Evolutionary conservation across 2,113 vertebrate species (phyloP).

Genomic region (Odontesthes bonariensis): DNA sequence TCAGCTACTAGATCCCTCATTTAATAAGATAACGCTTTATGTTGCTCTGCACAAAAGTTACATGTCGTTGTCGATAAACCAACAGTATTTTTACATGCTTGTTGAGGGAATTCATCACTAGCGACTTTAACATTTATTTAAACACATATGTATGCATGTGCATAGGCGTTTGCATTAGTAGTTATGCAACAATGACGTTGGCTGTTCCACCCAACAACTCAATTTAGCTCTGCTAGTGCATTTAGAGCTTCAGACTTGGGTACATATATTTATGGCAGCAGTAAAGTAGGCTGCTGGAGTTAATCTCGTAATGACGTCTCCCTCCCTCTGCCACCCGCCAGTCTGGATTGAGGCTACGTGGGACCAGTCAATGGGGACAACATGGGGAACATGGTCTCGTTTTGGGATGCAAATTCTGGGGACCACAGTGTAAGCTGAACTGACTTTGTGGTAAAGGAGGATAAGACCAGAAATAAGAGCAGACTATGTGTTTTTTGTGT

Average conservation of each 20-base stretch:
- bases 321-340: conserved; percentile 58
- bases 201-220: conserved; percentile 5
- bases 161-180: conserved; percentile 5
- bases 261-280: conserved; percentile 72
- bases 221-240: conserved; percentile 19
- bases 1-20: conserved; percentile 33
- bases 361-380: conserved; percentile 45
- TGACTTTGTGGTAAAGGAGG: conserved; percentile 11
- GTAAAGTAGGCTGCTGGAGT: conserved; percentile 72
- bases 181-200: conserved; percentile 1
- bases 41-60: conserved; percentile 41
- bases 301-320: conserved; percentile 71
- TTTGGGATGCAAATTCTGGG: conserved; percentile 35
- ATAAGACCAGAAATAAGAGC: background rate
- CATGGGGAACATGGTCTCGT: conserved; percentile 17
- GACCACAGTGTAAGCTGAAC: background rate
- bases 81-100: too few species aligned
- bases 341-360: conserved; percentile 63
- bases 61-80: conserved; percentile 23
- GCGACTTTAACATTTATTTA: background rate
- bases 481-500: background rate
- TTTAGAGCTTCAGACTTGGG: conserved; percentile 62
- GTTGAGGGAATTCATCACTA: background rate
- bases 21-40: conserved; percentile 63
- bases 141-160: background rate